These are phyloP conservation scores for Pomacea canaliculata DNA, from an alignment of 2,888 invertebrate genomes.

Conservation along the genomic window DNA sequence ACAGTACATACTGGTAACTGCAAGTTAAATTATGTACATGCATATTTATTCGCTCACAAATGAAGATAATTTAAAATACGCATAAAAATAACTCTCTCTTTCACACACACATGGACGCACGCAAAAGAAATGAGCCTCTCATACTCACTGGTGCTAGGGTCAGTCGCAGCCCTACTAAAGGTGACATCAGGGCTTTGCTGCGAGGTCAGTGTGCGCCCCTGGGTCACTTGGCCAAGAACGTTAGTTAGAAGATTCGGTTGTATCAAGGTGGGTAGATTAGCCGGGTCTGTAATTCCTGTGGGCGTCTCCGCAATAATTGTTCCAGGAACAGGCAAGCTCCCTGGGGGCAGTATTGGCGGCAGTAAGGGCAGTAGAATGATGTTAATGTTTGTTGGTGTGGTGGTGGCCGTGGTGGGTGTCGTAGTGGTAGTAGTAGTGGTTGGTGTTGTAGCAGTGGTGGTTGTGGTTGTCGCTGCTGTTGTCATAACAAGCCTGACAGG, in stretches of 20 bases:
- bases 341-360: slow-evolving; percentile 2
- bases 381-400: slow-evolving; percentile 4
- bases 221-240: too few relatives aligned
- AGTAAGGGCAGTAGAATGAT: slow-evolving; percentile 12
- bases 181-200: neutral
- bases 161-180: neutral
- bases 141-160: neutral
- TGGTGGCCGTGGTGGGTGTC: neutral
- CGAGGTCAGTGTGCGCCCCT: too few relatives aligned
- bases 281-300: too few relatives aligned
- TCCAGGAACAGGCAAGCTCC: neutral
- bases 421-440: neutral
- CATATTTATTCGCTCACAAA: too few relatives aligned
- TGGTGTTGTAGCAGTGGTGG: slow-evolving; percentile 1
- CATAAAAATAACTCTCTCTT: too few relatives aligned
- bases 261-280: too few relatives aligned
- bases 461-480: neutral
- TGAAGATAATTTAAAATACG: too few relatives aligned
- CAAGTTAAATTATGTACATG: too few relatives aligned
- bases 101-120: slow-evolving; percentile 2
- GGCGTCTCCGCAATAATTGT: too few relatives aligned
- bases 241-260: too few relatives aligned
- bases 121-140: neutral
- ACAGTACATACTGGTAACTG: too few relatives aligned
- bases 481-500: slow-evolving; percentile 8